Evolutionary conservation across 1,140 invertebrate genomes (phyloP).

Genomic region (Achroia grisella): DNA sequence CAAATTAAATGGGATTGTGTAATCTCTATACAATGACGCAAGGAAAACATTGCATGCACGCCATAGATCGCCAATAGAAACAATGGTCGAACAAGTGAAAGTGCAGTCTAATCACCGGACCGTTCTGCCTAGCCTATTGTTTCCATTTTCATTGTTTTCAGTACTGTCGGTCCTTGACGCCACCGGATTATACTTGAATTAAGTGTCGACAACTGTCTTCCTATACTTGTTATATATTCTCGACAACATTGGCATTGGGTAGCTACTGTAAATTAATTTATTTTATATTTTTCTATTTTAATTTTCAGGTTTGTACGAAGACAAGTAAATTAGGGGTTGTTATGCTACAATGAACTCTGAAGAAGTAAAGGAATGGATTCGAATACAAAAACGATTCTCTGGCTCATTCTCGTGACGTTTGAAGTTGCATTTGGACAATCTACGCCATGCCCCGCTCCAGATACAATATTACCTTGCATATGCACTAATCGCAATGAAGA

Average conservation of each 20-base stretch:
- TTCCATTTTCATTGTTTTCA: slow-evolving; percentile 53
- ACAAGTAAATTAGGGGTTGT: no score
- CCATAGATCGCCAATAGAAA: slow-evolving; percentile 48
- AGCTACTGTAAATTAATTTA: no score
- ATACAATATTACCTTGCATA: slow-evolving; percentile 79
- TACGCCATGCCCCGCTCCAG: slow-evolving; percentile 76
- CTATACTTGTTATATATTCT: background rate
- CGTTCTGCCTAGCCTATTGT: slow-evolving; percentile 47
- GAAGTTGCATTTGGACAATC: slow-evolving; percentile 19
- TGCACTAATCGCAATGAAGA: slow-evolving; percentile 79
- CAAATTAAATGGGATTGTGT: slow-evolving; percentile 20
- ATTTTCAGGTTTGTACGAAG: no score
- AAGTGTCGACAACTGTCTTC: background rate
- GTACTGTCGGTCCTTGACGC: slow-evolving; percentile 47
- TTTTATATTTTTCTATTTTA: no score
- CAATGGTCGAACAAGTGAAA: slow-evolving; percentile 56
- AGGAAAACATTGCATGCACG: slow-evolving; percentile 19
- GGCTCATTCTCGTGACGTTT: slow-evolving; percentile 32
- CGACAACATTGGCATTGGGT: background rate
- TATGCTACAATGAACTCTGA: slow-evolving; percentile 56
- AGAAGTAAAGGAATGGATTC: slow-evolving; percentile 46
- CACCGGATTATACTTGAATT: slow-evolving; percentile 25
- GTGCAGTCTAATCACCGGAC: slow-evolving; percentile 44
- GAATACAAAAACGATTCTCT: slow-evolving; percentile 36
- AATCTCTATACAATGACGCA: slow-evolving; percentile 31